These are phyloP conservation scores for Centropyge bicolor DNA, from an alignment of 2,797 vertebrate species.

Conservation along the genomic window DNA sequence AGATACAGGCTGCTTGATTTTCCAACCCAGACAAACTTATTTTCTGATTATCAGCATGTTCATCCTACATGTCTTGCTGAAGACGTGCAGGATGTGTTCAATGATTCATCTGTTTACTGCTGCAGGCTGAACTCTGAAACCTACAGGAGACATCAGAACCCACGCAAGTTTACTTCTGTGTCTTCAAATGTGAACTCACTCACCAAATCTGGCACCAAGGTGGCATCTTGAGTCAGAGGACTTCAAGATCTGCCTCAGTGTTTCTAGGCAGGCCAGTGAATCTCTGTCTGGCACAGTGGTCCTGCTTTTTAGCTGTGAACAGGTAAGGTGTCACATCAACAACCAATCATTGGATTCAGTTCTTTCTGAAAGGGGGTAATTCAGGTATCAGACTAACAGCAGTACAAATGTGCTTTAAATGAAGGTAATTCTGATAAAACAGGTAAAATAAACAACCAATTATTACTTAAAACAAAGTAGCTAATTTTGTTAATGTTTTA, in stretches of 20 bases:
- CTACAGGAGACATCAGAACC: constrained; percentile 4
- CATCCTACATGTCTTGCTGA: background rate
- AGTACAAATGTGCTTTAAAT: background rate
- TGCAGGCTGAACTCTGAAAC: constrained; percentile 12
- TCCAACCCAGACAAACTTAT: background rate
- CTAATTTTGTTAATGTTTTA: background rate
- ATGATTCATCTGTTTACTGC: constrained; percentile 16
- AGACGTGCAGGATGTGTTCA: background rate
- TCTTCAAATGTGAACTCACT: constrained; percentile 26
- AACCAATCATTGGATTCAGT: too few relatives aligned
- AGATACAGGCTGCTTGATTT: background rate
- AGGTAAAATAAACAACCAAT: too few relatives aligned
- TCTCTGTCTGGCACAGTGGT: background rate
- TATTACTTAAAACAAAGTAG: background rate
- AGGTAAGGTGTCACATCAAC: background rate
- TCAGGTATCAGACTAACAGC: background rate
- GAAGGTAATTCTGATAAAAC: background rate
- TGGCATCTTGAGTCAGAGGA: constrained; percentile 25
- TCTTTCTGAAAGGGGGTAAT: too few relatives aligned
- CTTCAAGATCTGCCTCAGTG: background rate
- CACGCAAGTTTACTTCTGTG: constrained; percentile 8
- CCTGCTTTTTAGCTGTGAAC: background rate
- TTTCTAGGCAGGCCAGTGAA: constrained; percentile 1
- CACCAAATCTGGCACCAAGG: constrained; percentile 30
- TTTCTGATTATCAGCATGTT: background rate